Evolutionary conservation across 2,888 invertebrate species (phyloP), one percentile per base, ranked within the genome.

Genomic region (Phymatocera aterrima): DNA sequence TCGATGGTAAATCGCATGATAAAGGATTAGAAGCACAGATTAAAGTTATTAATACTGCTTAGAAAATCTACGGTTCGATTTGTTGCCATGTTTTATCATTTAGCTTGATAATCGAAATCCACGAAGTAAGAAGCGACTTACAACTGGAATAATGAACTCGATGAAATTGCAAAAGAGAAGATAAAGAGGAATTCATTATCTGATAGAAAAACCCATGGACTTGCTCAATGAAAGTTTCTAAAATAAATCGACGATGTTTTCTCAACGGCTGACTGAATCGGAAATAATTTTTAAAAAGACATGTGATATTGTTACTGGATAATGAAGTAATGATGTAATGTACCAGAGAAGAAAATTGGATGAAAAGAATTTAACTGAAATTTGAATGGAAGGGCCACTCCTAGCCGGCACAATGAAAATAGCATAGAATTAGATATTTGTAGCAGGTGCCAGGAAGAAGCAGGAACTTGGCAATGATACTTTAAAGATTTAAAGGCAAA

Each of bases 341-440:
- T 21, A n/a, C 15, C 5, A 28, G 15, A 46, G n/a, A 28, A 28
- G 28, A 24, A 15, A 1, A 46, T 8, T 28, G 24, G 18, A 31
- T n/a, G 4, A 61, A 61, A 43, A 40, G 46, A 24, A 65, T 65
- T 2, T 4, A 24, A 46, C 6, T 24, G 24, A 5, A 12, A 40
- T 68, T 68, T 46, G 1, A 46, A 43, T 46, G 43, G 15, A 46
- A 40, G 68, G 46, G 68, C 68, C 68, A 68, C 68, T 68, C 68
- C 68, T 46, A 68, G n/a, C 24, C 12, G 12, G n/a, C n/a, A n/a
- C 24, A 40, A 46, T 68, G 68, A 46, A 68, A 68, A 68, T 68
- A 68, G 68, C 68, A 68, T 68, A 46, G 37, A 68, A 68, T 68
- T 18, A 54, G 6, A 57, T 57, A 57, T 57, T n/a, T n/a, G 46